phyloP scores from a whole-genome alignment of 2,797 vertebrate species.

The Sternotherus odoratus region DNA sequence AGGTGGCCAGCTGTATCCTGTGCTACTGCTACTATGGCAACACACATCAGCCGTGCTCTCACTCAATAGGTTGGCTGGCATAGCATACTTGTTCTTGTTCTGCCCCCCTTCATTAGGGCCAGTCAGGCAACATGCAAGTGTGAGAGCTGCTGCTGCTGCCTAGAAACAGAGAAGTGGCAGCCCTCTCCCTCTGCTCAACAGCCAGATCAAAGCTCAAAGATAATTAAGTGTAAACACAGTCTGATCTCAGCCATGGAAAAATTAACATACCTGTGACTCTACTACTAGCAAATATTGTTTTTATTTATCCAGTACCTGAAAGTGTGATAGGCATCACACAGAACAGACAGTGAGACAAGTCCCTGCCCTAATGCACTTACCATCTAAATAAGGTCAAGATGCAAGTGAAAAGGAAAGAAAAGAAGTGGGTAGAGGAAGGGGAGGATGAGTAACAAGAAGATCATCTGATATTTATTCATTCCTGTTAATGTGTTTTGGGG shows the following conservation, averaged over 20 bases:
- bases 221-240: background rate
- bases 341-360: background rate
- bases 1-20: slow-evolving; percentile 58
- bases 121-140: fast-evolving
- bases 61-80: background rate
- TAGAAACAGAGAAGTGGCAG: background rate
- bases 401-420: background rate
- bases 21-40: slow-evolving; percentile 71
- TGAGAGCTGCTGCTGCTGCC: background rate
- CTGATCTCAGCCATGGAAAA: background rate
- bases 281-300: background rate
- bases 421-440: background rate
- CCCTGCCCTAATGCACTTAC: background rate
- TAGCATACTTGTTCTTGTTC: background rate
- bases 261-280: fast-evolving
- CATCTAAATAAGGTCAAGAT: background rate
- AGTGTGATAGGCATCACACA: background rate
- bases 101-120: background rate
- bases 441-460: background rate
- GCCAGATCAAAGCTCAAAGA: background rate
- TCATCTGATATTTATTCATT: background rate
- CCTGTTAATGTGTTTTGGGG: background rate
- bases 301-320: background rate
- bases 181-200: background rate
- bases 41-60: background rate